Conservation (phyloP, 2,797 vertebrate species). For the Siniperca scherzeri region DNA sequence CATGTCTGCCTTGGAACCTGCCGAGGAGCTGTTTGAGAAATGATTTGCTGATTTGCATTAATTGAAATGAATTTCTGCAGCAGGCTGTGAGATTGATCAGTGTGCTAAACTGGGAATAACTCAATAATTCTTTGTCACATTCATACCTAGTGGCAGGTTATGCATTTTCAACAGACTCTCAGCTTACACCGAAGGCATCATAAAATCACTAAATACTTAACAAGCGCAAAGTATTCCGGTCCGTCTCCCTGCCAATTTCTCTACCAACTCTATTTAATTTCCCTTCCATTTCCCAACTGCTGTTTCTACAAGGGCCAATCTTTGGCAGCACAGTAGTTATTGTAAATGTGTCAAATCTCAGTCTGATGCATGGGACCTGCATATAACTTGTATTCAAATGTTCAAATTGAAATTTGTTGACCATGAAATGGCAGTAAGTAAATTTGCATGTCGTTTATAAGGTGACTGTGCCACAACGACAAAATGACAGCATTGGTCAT, state of each 20-base stretch:
- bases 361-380: no score
- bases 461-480: no score
- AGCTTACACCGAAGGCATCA: neutral
- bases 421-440: no score
- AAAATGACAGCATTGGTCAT: no score
- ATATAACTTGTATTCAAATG: no score
- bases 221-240: neutral
- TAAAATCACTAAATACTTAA: neutral
- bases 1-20: conserved; percentile 11
- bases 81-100: conserved; percentile 12
- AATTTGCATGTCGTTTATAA: no score
- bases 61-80: conserved; percentile 28
- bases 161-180: neutral
- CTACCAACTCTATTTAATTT: neutral
- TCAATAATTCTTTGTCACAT: neutral
- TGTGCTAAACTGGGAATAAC: neutral
- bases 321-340: neutral
- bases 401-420: no score
- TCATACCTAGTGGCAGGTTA: neutral
- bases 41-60: conserved; percentile 31
- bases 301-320: neutral
- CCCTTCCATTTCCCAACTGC: neutral
- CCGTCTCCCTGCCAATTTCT: neutral
- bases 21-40: conserved; percentile 6
- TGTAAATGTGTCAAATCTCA: neutral